Evolutionary conservation across 2,888 invertebrate genomes (phyloP).

Genomic region (Caenorhabditis sinica): DNA sequence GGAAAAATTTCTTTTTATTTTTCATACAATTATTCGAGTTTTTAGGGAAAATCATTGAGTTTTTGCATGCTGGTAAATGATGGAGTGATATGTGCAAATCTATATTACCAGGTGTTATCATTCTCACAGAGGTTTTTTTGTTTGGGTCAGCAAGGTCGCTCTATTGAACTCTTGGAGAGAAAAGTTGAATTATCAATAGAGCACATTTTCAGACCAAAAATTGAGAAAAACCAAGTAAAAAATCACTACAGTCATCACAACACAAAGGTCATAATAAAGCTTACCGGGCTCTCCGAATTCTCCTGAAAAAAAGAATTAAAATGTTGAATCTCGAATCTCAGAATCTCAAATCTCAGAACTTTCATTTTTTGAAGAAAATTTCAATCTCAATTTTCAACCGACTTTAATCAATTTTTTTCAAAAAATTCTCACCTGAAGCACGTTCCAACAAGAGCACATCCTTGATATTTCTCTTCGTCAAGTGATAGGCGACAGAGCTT

Average conservation of each 20-base stretch:
- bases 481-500: constrained; percentile 84
- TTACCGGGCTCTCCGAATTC: constrained; percentile 41
- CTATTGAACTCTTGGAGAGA: too few relatives aligned
- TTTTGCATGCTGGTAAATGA: background rate
- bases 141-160: too few relatives aligned
- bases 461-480: constrained; percentile 84
- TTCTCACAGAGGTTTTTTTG: too few relatives aligned
- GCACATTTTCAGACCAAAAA: too few relatives aligned
- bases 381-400: constrained; percentile 2
- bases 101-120: too few relatives aligned
- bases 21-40: background rate
- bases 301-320: constrained; percentile 24
- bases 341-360: background rate
- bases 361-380: background rate
- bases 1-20: constrained; percentile 26
- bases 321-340: background rate
- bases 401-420: background rate
- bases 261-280: constrained; percentile 30
- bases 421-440: constrained; percentile 62
- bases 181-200: too few relatives aligned
- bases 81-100: too few relatives aligned
- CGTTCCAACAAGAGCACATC: constrained; percentile 77
- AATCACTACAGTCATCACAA: too few relatives aligned
- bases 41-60: background rate
- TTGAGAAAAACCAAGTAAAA: background rate